Percentiles rank a stretch among this genome's conserved stretches.
These are phyloP conservation scores for Lagodon rhomboides DNA, from an alignment of 2,797 vertebrate genomes.

Conservation along the genomic window DNA sequence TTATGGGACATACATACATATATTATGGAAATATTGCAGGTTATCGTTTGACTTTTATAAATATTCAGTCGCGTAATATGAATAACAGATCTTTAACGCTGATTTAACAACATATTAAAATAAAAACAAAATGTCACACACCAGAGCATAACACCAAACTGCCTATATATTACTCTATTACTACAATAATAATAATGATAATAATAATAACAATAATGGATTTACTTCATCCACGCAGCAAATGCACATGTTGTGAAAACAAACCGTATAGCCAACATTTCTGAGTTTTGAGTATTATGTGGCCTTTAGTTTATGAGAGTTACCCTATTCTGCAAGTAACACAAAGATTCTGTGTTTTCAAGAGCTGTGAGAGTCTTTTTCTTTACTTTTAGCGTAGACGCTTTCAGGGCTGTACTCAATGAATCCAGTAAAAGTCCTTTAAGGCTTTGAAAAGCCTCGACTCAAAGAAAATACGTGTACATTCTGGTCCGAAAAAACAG, in stretches of 20 bases:
- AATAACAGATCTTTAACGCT: neutral
- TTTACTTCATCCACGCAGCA: neutral
- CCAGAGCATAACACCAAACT: neutral
- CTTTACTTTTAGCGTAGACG: neutral
- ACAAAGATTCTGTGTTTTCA: neutral
- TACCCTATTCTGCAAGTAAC: neutral
- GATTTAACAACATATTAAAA: neutral
- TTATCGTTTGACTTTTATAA: neutral
- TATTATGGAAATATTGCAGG: neutral
- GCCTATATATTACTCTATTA: too few relatives aligned
- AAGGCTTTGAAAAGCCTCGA: conserved; percentile 36
- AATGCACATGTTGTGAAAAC: neutral
- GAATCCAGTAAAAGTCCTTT: conserved; percentile 26
- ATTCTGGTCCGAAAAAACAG: neutral
- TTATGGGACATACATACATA: too few relatives aligned
- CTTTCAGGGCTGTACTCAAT: conserved; percentile 15
- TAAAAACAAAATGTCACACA: neutral
- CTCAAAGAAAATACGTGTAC: conserved; percentile 19
- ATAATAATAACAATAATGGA: neutral
- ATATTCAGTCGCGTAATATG: neutral
- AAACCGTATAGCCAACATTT: neutral
- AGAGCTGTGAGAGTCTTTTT: neutral
- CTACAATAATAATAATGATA: neutral
- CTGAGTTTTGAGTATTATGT: neutral
- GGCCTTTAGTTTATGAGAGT: neutral